Evolutionary conservation across 2,797 vertebrate species (phyloP).

Genomic region (Sebastolobus alascanus): DNA sequence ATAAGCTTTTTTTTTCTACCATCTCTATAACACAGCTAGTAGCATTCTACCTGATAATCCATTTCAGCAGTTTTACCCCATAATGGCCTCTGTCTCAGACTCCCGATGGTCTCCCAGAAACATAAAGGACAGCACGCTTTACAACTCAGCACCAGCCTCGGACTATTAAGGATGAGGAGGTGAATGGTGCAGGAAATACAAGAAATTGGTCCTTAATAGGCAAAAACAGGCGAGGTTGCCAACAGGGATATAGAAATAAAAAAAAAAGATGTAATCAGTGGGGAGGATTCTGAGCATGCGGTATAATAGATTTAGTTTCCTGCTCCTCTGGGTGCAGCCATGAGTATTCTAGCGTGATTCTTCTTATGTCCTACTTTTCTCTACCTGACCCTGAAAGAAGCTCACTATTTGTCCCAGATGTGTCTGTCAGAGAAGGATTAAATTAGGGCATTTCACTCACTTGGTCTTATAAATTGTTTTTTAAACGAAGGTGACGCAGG

Average conservation of each 20-base stretch:
- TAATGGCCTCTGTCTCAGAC: slow-evolving; percentile 7
- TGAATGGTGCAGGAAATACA: slow-evolving; percentile 26
- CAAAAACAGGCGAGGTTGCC: slow-evolving; percentile 10
- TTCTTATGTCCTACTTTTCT: slow-evolving; percentile 46
- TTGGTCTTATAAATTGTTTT: background rate
- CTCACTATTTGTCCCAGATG: slow-evolving; percentile 3
- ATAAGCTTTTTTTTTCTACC: background rate
- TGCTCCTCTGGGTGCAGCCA: slow-evolving; percentile 11
- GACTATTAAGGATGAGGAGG: slow-evolving; percentile 17
- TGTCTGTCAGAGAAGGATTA: background rate
- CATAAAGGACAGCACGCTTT: slow-evolving; percentile 4
- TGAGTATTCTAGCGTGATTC: background rate
- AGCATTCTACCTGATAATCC: slow-evolving; percentile 15
- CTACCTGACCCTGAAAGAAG: slow-evolving; percentile 36
- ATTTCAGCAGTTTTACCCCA: slow-evolving; percentile 14
- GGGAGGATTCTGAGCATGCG: slow-evolving; percentile 27
- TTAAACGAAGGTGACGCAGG: background rate
- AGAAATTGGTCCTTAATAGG: slow-evolving; percentile 35
- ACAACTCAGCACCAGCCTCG: background rate
- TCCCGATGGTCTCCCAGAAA: slow-evolving; percentile 25
- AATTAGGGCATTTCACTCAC: background rate
- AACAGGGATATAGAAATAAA: slow-evolving; percentile 24
- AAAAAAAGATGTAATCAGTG: slow-evolving; percentile 29
- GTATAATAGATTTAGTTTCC: slow-evolving; percentile 3
- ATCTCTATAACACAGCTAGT: background rate